phyloP scores from a whole-genome alignment of 2,113 vertebrate species.

The Cryptomyrus ogoouensis region DNA sequence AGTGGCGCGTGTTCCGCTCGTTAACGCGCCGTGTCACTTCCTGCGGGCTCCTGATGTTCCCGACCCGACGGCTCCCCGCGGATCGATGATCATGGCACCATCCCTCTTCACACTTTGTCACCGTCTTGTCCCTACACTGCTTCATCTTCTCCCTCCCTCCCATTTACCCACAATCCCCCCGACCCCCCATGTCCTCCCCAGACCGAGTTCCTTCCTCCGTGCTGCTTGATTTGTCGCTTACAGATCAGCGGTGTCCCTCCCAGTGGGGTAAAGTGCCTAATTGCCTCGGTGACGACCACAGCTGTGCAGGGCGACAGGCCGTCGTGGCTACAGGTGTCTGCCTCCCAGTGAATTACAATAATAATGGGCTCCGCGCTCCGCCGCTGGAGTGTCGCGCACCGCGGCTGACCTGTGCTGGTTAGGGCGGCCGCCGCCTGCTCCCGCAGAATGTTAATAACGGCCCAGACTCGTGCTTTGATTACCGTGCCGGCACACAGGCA shows the following conservation, averaged over 20 bases:
- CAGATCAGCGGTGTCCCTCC: not conserved
- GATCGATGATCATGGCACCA: conserved; percentile 34
- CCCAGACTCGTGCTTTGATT: not conserved
- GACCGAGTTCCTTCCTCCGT: not conserved
- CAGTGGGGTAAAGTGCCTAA: not conserved
- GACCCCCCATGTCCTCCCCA: not conserved
- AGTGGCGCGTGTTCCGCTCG: not conserved
- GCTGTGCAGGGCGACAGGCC: not conserved
- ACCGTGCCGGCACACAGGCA: not conserved
- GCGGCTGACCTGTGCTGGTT: not conserved
- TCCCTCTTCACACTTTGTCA: not conserved
- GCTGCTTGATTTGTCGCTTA: not conserved
- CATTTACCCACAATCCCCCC: not conserved
- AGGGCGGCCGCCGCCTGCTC: not conserved
- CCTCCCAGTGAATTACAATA: not conserved
- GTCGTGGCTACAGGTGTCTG: not conserved
- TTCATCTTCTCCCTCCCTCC: not conserved
- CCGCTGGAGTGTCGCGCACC: not conserved
- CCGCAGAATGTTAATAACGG: not conserved
- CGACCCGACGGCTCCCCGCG: not conserved
- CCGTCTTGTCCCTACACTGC: not conserved
- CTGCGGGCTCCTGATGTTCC: not conserved
- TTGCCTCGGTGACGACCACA: not conserved
- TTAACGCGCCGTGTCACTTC: conserved; percentile 9
- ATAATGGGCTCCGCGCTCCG: not conserved